Evolutionary conservation across 2,113 vertebrate genomes (phyloP).

Genomic region (Platycercus adscitus): DNA sequence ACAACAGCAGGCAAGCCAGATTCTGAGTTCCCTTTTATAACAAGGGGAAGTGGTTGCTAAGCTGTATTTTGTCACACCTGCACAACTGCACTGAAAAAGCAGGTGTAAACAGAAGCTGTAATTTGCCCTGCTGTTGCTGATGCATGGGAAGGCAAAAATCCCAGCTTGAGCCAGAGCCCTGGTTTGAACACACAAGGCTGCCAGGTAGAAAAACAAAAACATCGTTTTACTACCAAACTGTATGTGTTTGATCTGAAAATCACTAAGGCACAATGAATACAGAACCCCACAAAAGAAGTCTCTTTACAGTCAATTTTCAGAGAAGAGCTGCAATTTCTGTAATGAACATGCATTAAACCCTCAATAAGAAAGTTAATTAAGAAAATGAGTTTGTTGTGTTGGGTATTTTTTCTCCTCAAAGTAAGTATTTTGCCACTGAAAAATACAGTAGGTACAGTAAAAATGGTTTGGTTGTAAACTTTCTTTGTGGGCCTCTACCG

Average conservation of each 20-base stretch:
- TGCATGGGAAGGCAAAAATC: neutral
- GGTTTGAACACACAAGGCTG: neutral
- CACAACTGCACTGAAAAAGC: neutral
- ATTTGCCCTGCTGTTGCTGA: slow-evolving; percentile 52
- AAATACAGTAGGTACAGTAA: neutral
- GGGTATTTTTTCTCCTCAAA: neutral
- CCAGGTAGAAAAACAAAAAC: slow-evolving; percentile 17
- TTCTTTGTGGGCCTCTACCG: neutral
- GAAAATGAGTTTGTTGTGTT: neutral
- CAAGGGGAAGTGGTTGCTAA: neutral
- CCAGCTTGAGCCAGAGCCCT: slow-evolving; percentile 16
- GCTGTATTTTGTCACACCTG: slow-evolving; percentile 47
- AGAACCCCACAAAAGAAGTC: neutral
- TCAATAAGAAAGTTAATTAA: slow-evolving; percentile 64
- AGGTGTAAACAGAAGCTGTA: slow-evolving; percentile 41
- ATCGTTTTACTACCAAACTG: slow-evolving; percentile 8
- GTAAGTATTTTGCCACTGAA: slow-evolving; percentile 20
- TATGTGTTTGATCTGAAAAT: slow-evolving; percentile 41
- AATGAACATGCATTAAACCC: slow-evolving; percentile 48
- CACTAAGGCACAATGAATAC: slow-evolving; percentile 8
- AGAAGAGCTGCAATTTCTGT: slow-evolving; percentile 16
- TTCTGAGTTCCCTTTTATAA: neutral
- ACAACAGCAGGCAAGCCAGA: neutral
- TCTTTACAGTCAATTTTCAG: slow-evolving; percentile 22
- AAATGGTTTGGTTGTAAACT: neutral